Percentiles rank a stretch among this genome's conserved stretches.
Conservation (phyloP, 1,140 invertebrate species). For the Zophobas atratus region DNA sequence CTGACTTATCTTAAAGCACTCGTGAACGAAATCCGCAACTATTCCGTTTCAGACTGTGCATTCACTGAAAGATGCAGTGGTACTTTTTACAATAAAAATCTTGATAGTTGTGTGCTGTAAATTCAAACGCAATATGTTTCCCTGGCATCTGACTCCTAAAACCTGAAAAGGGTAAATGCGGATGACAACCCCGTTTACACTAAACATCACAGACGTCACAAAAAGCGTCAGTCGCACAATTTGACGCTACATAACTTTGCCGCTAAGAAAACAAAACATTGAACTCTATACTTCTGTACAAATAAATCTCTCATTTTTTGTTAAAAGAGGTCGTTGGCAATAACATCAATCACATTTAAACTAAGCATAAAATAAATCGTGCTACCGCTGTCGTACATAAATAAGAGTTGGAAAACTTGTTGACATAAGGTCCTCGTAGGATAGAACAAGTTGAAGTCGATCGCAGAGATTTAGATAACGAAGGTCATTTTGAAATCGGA, state of each 20-base stretch:
- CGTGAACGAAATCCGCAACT: not conserved
- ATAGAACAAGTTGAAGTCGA: constrained; percentile 19
- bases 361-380: constrained; percentile 32
- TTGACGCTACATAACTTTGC: not conserved
- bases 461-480: constrained; percentile 37
- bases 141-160: not conserved
- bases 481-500: constrained; percentile 30
- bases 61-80: constrained; percentile 8
- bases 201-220: not conserved
- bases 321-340: no score
- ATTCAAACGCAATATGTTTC: not conserved
- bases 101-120: not conserved
- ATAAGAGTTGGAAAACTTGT: constrained; percentile 33
- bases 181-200: not conserved
- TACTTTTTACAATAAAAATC: constrained; percentile 1
- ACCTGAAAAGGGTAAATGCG: constrained; percentile 19
- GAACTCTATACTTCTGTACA: not conserved
- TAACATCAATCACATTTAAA: constrained; percentile 31
- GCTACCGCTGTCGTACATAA: constrained; percentile 18
- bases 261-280: constrained; percentile 1
- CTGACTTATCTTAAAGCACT: not conserved
- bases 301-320: not conserved
- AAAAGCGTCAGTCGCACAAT: not conserved
- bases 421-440: constrained; percentile 36
- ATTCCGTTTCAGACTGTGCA: constrained; percentile 14